Percentiles rank a stretch among this genome's conserved stretches.
phyloP scores from a whole-genome alignment of 2,797 vertebrate genomes.

The Urophycis tenuis region DNA sequence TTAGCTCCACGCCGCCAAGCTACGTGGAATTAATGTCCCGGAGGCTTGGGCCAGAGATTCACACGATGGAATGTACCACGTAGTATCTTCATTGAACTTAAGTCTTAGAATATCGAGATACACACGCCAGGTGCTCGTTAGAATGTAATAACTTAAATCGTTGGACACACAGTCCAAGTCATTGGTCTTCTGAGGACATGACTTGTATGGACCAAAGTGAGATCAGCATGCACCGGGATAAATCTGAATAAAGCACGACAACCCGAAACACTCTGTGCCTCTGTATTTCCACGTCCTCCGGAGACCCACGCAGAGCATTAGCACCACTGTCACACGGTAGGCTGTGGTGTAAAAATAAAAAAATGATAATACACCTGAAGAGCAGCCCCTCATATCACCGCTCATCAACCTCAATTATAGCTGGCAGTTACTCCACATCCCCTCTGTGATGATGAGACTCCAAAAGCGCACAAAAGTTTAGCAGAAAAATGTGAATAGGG shows the following conservation, averaged over 20 bases:
- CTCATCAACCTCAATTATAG: background rate
- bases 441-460: background rate
- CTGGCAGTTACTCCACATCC: background rate
- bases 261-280: background rate
- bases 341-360: background rate
- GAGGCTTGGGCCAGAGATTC: conserved; percentile 34
- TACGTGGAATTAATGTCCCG: conserved; percentile 27
- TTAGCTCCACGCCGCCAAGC: conserved; percentile 26
- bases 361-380: background rate
- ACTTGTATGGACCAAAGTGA: background rate
- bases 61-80: conserved; percentile 13
- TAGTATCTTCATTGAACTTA: conserved; percentile 6
- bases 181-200: background rate
- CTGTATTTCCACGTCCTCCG: background rate
- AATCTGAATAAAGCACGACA: background rate
- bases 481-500: conserved; percentile 40
- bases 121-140: background rate
- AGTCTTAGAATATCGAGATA: background rate
- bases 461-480: background rate
- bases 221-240: background rate
- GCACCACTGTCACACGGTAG: background rate
- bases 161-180: background rate
- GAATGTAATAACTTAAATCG: background rate
- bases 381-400: background rate
- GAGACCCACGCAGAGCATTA: background rate